A percentile compares a stretch with the other conserved stretches of the same genome.
phyloP scores from a whole-genome alignment of 2,113 vertebrate species.

The Paracanthobrama guichenoti region DNA sequence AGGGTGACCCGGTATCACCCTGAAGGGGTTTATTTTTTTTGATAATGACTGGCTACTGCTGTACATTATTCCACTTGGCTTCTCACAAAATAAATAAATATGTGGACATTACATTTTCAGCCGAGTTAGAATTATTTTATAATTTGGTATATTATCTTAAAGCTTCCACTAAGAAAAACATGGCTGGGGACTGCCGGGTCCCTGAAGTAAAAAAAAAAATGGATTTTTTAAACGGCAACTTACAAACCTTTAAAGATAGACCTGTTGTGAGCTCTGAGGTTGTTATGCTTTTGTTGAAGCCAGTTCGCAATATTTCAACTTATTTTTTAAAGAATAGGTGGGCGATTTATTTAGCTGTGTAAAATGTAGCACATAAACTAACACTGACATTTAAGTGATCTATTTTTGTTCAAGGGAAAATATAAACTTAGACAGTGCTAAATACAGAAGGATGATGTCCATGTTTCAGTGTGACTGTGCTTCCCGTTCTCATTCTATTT shows the following conservation, averaged over 20 bases:
- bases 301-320: too few species aligned
- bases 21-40: background rate
- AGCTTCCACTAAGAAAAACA: background rate
- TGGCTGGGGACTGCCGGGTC: background rate
- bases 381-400: background rate
- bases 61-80: background rate
- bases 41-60: slow-evolving; percentile 1
- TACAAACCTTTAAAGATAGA: too few species aligned
- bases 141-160: background rate
- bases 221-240: too few species aligned
- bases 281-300: too few species aligned
- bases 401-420: background rate
- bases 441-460: background rate
- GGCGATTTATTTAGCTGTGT: background rate
- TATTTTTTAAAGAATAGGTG: too few species aligned
- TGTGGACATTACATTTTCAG: background rate
- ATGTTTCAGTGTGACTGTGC: background rate
- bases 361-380: background rate
- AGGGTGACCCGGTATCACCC: background rate
- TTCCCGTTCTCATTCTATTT: background rate
- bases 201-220: too few species aligned
- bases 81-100: background rate
- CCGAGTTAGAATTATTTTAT: background rate
- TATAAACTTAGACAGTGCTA: background rate
- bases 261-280: too few species aligned